Evolutionary conservation across 1,140 invertebrate species (phyloP).

Genomic region (Papilio aristodemus): DNA sequence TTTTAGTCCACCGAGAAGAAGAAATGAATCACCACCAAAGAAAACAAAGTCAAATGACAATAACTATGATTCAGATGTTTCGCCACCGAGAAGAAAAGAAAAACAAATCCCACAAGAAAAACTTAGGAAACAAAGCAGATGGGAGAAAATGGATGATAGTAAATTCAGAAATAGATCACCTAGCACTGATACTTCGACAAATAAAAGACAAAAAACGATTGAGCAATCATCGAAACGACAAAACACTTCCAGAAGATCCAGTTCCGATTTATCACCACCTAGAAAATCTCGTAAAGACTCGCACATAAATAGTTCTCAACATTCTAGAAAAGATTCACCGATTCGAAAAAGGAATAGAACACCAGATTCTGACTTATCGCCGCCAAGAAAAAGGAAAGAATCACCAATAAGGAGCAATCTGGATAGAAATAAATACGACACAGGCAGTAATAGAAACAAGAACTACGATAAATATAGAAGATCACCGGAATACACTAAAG

Average conservation of each 20-base stretch:
- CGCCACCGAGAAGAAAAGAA: slow-evolving; percentile 61
- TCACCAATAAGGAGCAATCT: slow-evolving; percentile 36
- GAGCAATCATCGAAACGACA: slow-evolving; percentile 18
- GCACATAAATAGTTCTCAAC: slow-evolving; percentile 24
- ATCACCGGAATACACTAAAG: slow-evolving; percentile 19
- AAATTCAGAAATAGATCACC: slow-evolving; percentile 8
- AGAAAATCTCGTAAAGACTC: slow-evolving; percentile 36
- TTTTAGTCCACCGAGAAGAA: slow-evolving; percentile 50
- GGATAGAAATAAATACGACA: slow-evolving; percentile 32
- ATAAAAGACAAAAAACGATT: slow-evolving; percentile 18
- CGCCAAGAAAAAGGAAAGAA: slow-evolving; percentile 50
- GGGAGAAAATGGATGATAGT: slow-evolving; percentile 24
- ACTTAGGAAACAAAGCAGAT: slow-evolving; percentile 32
- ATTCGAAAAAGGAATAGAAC: slow-evolving; percentile 18
- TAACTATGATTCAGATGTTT: slow-evolving; percentile 50
- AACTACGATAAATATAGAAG: slow-evolving; percentile 30
- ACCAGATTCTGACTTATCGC: slow-evolving; percentile 55
- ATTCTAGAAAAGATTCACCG: slow-evolving; percentile 36
- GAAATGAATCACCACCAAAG: slow-evolving; percentile 29
- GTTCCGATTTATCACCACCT: slow-evolving; percentile 39
- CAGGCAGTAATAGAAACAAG: not conserved
- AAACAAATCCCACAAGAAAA: slow-evolving; percentile 25
- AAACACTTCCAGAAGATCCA: slow-evolving; percentile 28
- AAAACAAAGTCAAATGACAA: slow-evolving; percentile 30
- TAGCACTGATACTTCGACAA: not conserved